Conservation (phyloP, 2,113 vertebrate species). For the Gadus macrocephalus region DNA sequence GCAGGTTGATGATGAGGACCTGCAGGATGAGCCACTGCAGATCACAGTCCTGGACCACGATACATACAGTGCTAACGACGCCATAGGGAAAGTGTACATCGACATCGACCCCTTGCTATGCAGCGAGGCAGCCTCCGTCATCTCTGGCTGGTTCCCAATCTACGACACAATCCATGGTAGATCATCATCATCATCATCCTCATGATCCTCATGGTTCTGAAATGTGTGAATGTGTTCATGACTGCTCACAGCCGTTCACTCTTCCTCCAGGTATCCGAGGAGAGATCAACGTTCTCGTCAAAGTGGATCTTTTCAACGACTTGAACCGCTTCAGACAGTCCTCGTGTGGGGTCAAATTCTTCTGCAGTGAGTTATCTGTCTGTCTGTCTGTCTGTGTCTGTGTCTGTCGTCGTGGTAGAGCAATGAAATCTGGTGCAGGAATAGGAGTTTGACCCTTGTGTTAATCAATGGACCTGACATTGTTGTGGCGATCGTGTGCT, state of each 20-base stretch:
- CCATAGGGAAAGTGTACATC: slow-evolving; percentile 98
- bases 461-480: too few species aligned
- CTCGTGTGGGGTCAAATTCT: slow-evolving; percentile 97
- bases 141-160: slow-evolving; percentile 99
- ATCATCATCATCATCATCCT: neutral
- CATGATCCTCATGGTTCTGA: neutral
- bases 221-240: neutral
- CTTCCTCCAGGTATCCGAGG: slow-evolving; percentile 86
- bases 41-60: slow-evolving; percentile 98
- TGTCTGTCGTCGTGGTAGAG: too few species aligned
- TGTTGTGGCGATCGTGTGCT: neutral
- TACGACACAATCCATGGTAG: slow-evolving; percentile 98
- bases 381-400: neutral
- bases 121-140: slow-evolving; percentile 92
- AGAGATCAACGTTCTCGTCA: slow-evolving; percentile 94
- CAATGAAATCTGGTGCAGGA: too few species aligned
- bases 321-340: slow-evolving; percentile 97
- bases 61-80: slow-evolving; percentile 97
- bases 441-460: too few species aligned
- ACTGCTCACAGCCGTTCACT: slow-evolving; percentile 11
- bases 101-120: slow-evolving; percentile 95
- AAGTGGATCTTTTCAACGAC: slow-evolving; percentile 98
- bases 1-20: slow-evolving; percentile 97
- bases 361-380: slow-evolving; percentile 86
- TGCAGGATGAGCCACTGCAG: slow-evolving; percentile 95